Evolutionary conservation across 1,140 invertebrate species (phyloP).

Genomic region (Meloidogyne hapla): DNA sequence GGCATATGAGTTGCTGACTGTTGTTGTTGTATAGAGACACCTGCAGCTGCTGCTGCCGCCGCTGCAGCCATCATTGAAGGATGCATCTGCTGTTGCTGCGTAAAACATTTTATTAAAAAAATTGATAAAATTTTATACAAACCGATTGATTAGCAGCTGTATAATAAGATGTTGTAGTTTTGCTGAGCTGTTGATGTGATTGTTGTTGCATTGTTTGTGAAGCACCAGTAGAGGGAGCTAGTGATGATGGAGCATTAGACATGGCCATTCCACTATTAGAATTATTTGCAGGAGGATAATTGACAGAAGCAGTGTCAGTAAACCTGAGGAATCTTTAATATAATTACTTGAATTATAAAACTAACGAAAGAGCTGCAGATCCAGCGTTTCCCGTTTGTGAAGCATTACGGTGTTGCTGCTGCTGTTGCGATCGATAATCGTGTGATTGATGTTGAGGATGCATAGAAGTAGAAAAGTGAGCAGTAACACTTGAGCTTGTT

Average conservation of each 20-base stretch:
- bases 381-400: neutral
- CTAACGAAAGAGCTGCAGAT: slow-evolving; percentile 16
- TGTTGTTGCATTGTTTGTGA: neutral
- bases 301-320: slow-evolving; percentile 19
- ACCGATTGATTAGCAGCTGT: slow-evolving; percentile 4
- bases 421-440: slow-evolving; percentile 15
- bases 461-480: slow-evolving; percentile 11
- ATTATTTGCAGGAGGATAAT: slow-evolving; percentile 17
- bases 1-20: neutral
- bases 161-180: neutral
- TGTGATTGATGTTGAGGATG: slow-evolving; percentile 6
- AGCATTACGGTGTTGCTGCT: neutral
- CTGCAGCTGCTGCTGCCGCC: neutral
- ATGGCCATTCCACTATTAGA: neutral
- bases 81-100: neutral
- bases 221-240: neutral
- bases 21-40: slow-evolving; percentile 2
- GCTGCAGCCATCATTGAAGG: slow-evolving; percentile 4
- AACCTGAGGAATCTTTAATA: neutral
- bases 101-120: neutral
- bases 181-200: neutral
- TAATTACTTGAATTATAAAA: neutral
- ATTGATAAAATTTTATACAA: neutral
- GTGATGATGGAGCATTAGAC: neutral
- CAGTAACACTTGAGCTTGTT: slow-evolving; percentile 23